Conservation (phyloP, 2,113 vertebrate species). For the Delphinus delphis region DNA sequence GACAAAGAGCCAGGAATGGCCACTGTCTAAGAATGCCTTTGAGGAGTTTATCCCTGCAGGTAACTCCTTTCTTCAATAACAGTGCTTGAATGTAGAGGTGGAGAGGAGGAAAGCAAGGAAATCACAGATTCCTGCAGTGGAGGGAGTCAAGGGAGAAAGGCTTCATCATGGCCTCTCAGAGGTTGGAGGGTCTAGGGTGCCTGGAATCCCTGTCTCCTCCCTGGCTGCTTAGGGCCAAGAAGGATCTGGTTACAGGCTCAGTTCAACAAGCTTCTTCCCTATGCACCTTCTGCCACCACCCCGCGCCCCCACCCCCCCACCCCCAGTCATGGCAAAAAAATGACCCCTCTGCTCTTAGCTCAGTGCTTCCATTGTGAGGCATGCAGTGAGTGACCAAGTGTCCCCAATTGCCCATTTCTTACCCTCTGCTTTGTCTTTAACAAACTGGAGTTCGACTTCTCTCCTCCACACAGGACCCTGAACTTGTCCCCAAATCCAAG, state of each 20-base stretch:
- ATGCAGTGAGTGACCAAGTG: background rate
- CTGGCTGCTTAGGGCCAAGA: background rate
- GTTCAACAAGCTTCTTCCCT: background rate
- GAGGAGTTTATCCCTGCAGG: background rate
- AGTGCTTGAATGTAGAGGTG: background rate
- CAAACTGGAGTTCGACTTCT: background rate
- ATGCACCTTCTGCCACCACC: background rate
- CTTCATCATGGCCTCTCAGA: background rate
- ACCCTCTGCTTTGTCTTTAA: background rate
- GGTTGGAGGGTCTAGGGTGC: background rate
- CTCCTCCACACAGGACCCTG: background rate
- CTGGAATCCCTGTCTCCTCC: background rate
- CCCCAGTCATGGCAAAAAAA: background rate
- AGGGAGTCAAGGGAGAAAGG: background rate
- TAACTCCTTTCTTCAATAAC: background rate
- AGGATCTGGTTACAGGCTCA: background rate
- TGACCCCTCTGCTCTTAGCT: background rate
- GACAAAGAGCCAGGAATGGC: background rate
- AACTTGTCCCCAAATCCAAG: background rate
- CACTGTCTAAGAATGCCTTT: background rate
- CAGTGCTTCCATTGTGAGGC: background rate
- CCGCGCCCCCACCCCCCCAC: rapidly evolving
- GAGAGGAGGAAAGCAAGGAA: background rate
- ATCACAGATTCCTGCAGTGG: background rate
- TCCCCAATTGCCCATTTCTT: background rate